Base-by-base conservation (phyloP, 2,888 invertebrate species). In the Pyrocoelia pectoralis region DNA sequence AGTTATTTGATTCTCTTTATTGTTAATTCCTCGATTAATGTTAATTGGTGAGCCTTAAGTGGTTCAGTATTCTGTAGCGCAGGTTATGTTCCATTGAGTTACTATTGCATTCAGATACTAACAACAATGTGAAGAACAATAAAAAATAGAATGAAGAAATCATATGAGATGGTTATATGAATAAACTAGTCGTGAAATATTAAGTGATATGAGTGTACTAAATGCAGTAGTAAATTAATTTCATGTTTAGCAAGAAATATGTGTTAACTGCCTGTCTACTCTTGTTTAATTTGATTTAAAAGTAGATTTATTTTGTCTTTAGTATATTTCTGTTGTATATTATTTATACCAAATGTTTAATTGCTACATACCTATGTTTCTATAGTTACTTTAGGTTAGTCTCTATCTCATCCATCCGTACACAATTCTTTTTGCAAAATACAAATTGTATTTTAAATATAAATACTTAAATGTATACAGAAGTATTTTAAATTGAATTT, bases 401-500 rank as follows among this genome's bases (percentile, higher is more conserved):
- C 6, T 50, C 28, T 24, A 6, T 24, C 24, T 41, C 60, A 55
- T 55, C 43, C 56, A 28, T 33, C 18, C 14, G 24, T 28, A 24
- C 15, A 49, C 12, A n/a, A 18, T 2, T 17, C 10, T 24, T 17
- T 19, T 19, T 24, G 5, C 15, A 17, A 49, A 49, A 49, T 49
- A 19, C 24, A 49, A 49, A 49, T 9, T n/a, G 49, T 49, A 57
- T 58, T 63, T 63, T 56, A 51, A 54, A 55, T 58, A 51, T 46
- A 65, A 52, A 60, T 40, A 50, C 29, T 41, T 56, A 41, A 61
- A 62, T 56, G 24, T 66, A 49, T 63, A 66, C 55, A 65, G 4
- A 61, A 56, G 33, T 64, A 67, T 56, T 66, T 65, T 61, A 46
- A 58, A 61, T 58, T 58, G 63, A 66, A 56, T 65, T 71, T 71